These are phyloP conservation scores for Phymanthus crucifer DNA, from an alignment of 92 coral and sea anemone genomes.

Conservation along the genomic window DNA sequence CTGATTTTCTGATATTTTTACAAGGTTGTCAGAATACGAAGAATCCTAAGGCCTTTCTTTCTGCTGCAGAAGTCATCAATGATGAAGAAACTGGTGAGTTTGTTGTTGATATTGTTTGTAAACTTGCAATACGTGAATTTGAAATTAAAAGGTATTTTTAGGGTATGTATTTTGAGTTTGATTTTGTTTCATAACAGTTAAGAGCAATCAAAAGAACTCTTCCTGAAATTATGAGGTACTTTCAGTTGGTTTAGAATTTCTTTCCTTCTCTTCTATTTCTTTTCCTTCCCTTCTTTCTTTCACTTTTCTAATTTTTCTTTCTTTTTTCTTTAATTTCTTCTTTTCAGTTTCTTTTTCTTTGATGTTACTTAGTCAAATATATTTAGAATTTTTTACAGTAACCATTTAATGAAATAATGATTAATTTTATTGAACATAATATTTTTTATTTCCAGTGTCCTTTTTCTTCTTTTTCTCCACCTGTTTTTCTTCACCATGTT, in stretches of 20 bases:
- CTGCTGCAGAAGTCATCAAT: constrained; percentile 89
- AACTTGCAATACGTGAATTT: neutral
- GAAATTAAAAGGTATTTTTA: neutral
- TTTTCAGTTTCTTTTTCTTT: constrained; percentile 17
- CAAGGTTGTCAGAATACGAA: constrained; percentile 72
- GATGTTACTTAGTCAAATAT: too few relatives aligned
- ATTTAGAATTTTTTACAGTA: constrained; percentile 57
- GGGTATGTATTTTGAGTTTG: neutral
- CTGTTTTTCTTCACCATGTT: constrained; percentile 89
- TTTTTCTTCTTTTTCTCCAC: constrained; percentile 90
- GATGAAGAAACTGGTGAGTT: constrained; percentile 90
- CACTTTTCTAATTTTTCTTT: constrained; percentile 81
- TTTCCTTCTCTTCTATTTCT: neutral
- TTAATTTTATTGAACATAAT: too few relatives aligned
- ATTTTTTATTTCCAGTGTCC: constrained; percentile 58
- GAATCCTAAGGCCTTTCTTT: constrained; percentile 92
- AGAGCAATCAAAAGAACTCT: constrained; percentile 88
- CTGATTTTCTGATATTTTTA: neutral
- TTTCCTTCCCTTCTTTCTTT: neutral
- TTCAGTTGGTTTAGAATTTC: too few relatives aligned
- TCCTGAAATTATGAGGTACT: constrained; percentile 86
- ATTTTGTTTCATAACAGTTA: constrained; percentile 7
- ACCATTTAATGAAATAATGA: too few relatives aligned
- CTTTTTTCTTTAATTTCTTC: constrained; percentile 77
- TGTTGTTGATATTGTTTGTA: neutral